Conservation (phyloP, 1,140 invertebrate species). For the Rhyacophila brunnea region DNA sequence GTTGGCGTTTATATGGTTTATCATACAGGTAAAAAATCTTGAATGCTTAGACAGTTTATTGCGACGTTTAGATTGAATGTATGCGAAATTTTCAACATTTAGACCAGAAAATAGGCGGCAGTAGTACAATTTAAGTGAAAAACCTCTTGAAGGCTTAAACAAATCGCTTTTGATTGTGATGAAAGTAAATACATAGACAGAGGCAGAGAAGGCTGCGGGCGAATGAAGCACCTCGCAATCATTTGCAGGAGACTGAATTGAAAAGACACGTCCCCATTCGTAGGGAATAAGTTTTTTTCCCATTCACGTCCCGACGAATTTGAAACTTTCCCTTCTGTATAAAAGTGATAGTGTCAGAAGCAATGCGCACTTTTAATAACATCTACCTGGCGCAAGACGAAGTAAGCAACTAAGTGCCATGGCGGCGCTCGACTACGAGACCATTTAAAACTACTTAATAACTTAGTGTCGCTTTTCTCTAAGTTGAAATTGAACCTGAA, state of each 20-base stretch:
- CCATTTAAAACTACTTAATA: constrained; percentile 36
- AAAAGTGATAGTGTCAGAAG: constrained; percentile 16
- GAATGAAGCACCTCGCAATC: background rate
- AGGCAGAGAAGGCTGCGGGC: background rate
- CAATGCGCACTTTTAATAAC: constrained; percentile 20
- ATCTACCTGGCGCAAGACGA: constrained; percentile 12
- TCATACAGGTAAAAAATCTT: no score
- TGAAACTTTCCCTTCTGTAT: constrained; percentile 10
- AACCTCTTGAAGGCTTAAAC: no score
- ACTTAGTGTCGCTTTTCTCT: constrained; percentile 33
- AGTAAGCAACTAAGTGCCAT: constrained; percentile 10
- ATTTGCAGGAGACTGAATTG: background rate
- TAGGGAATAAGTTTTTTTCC: background rate
- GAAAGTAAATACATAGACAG: background rate
- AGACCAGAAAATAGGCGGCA: no score
- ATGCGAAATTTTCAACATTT: no score
- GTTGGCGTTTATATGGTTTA: no score
- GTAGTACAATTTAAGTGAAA: no score
- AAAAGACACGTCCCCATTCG: background rate
- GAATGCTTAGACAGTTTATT: no score
- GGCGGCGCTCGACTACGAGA: constrained; percentile 6
- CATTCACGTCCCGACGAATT: constrained; percentile 6
- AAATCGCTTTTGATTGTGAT: no score
- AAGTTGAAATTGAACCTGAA: constrained; percentile 38
- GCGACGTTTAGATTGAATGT: no score